These are phyloP conservation scores for Poecilia velifera DNA, from an alignment of 2,797 vertebrate genomes.

Conservation along the genomic window DNA sequence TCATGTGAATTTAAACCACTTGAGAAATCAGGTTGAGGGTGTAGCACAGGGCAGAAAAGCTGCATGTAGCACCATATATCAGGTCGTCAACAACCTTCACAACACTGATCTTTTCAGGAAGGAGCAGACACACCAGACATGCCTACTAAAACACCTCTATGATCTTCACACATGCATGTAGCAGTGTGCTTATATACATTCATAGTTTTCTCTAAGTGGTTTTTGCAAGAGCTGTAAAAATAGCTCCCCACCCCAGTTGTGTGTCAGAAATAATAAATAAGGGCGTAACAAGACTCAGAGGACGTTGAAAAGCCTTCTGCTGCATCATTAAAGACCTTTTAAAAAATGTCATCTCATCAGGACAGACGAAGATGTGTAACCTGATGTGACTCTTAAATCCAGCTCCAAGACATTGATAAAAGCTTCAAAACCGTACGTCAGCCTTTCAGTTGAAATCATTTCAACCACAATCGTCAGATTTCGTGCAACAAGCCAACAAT, in stretches of 20 bases:
- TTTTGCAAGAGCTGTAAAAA: conserved; percentile 32
- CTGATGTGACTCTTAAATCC: conserved; percentile 13
- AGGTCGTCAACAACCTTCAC: conserved; percentile 41
- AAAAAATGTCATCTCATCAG: conserved; percentile 31
- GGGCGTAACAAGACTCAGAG: conserved; percentile 15
- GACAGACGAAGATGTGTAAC: conserved; percentile 25
- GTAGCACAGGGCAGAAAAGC: conserved; percentile 48
- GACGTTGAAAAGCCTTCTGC: conserved; percentile 24
- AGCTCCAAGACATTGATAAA: background rate
- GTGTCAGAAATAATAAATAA: conserved; percentile 49
- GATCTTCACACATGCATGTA: background rate
- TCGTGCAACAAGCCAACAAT: background rate
- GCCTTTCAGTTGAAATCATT: background rate
- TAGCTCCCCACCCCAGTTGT: conserved; percentile 12
- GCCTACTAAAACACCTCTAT: background rate
- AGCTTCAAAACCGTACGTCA: background rate
- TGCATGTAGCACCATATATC: conserved; percentile 47
- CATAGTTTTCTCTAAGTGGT: conserved; percentile 43
- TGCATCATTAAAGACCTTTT: conserved; percentile 20
- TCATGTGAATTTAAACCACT: conserved; percentile 69
- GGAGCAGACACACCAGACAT: conserved; percentile 2
- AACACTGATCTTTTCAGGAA: conserved; percentile 19
- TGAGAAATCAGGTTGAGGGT: conserved; percentile 65
- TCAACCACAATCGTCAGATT: background rate
- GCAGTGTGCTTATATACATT: conserved; percentile 7